A percentile compares a stretch with the other conserved stretches of the same genome.
Evolutionary conservation across 2,888 invertebrate species (phyloP).

Genomic region (Caenorhabditis panamensis): DNA sequence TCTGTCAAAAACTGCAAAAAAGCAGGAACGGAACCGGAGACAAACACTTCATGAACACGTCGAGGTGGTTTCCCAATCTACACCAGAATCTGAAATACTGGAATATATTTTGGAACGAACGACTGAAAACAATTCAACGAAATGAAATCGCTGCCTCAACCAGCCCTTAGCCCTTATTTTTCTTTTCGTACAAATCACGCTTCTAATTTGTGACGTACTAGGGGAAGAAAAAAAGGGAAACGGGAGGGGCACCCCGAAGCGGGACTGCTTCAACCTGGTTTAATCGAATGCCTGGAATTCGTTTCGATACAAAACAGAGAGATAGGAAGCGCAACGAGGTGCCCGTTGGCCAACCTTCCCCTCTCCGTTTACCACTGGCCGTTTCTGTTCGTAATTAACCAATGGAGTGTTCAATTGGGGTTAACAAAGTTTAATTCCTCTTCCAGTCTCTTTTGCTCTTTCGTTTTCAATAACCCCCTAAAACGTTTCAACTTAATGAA

Average conservation of each 20-base stretch:
- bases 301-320: conserved; percentile 44
- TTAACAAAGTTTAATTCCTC: conserved; percentile 34
- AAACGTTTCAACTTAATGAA: conserved; percentile 40
- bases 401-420: conserved; percentile 34
- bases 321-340: conserved; percentile 2
- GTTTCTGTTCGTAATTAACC: conserved; percentile 37
- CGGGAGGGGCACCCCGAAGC: not conserved
- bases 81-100: not conserved
- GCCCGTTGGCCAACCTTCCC: not conserved
- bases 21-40: not conserved
- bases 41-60: conserved; percentile 15
- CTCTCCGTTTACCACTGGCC: not conserved
- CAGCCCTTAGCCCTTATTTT: conserved; percentile 24
- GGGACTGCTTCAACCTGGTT: conserved; percentile 48
- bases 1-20: conserved; percentile 5
- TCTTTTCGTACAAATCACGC: conserved; percentile 36
- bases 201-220: conserved; percentile 55
- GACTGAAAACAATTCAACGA: conserved; percentile 33
- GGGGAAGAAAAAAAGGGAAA: conserved; percentile 13
- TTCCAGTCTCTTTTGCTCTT: not conserved
- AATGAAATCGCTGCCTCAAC: conserved; percentile 25
- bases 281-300: conserved; percentile 60
- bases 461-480: conserved; percentile 1
- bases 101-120: conserved; percentile 15
- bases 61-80: conserved; percentile 21